A percentile compares a stretch with the other conserved stretches of the same genome.
Evolutionary conservation across 1,140 invertebrate species (phyloP).

Genomic region (Atta cephalotes): DNA sequence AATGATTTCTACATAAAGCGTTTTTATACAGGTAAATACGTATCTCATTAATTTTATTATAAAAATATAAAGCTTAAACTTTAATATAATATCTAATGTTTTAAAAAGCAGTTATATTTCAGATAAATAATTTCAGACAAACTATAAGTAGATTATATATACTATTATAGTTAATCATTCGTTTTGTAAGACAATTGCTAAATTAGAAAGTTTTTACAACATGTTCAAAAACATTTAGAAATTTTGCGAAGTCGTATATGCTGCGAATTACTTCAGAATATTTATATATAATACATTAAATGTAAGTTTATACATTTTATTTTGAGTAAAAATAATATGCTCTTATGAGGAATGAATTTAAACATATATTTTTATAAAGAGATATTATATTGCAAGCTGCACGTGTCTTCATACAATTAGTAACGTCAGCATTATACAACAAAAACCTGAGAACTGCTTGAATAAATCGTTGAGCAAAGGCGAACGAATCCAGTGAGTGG

Average conservation of each 20-base stretch:
- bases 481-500: constrained; percentile 27
- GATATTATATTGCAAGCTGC: background rate
- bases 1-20: background rate
- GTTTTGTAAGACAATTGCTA: background rate
- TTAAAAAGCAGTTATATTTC: background rate
- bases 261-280: background rate
- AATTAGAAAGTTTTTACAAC: background rate
- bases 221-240: background rate
- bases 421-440: background rate
- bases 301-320: background rate
- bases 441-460: background rate
- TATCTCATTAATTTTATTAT: background rate
- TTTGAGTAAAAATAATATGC: background rate
- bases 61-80: background rate
- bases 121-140: background rate
- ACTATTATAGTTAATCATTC: background rate
- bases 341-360: background rate
- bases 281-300: background rate
- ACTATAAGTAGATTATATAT: background rate
- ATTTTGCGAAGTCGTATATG: background rate
- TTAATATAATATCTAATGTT: background rate
- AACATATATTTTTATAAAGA: background rate
- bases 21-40: background rate
- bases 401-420: background rate
- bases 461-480: constrained; percentile 29